Percentiles rank a stretch among this genome's conserved stretches.
Conservation (phyloP, 2,888 invertebrate species). For the Ophion obscuratus region DNA sequence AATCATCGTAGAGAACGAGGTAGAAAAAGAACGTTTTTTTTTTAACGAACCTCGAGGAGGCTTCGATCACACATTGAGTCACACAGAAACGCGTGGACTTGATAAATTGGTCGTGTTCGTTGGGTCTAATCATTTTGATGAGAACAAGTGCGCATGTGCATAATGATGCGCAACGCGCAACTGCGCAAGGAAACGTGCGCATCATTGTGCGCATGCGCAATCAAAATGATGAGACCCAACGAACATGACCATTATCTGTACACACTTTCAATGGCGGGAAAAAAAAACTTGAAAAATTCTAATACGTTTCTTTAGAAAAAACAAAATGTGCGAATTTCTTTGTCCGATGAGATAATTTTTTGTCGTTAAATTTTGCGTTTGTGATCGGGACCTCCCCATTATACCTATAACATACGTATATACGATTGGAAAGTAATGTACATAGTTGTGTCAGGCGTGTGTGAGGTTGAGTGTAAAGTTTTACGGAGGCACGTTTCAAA, state of each 20-base stretch:
- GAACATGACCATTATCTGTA: too few relatives aligned
- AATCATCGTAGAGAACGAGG: slow-evolving; percentile 3
- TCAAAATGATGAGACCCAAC: too few relatives aligned
- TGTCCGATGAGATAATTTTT: background rate
- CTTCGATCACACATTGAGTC: background rate
- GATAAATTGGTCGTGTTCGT: too few relatives aligned
- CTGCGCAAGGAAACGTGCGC: too few relatives aligned
- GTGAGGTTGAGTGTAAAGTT: slow-evolving; percentile 54
- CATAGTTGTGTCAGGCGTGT: slow-evolving; percentile 51
- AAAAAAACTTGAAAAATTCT: too few relatives aligned
- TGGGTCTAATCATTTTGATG: too few relatives aligned
- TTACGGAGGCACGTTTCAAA: slow-evolving; percentile 29
- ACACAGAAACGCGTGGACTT: background rate
- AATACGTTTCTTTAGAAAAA: background rate
- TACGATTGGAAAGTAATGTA: slow-evolving; percentile 58
- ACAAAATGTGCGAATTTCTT: background rate
- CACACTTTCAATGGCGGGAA: background rate
- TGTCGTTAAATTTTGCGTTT: background rate
- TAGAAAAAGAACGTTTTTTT: slow-evolving; percentile 12
- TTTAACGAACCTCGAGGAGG: background rate
- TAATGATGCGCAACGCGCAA: too few relatives aligned
- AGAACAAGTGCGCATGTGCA: too few relatives aligned
- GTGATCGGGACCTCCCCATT: background rate
- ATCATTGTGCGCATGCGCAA: too few relatives aligned
- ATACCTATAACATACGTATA: slow-evolving; percentile 29